Percentiles rank a stretch among this genome's conserved stretches.
These are phyloP conservation scores for Philopotamus ludificatus DNA, from an alignment of 1,140 invertebrate genomes.

Conservation along the genomic window DNA sequence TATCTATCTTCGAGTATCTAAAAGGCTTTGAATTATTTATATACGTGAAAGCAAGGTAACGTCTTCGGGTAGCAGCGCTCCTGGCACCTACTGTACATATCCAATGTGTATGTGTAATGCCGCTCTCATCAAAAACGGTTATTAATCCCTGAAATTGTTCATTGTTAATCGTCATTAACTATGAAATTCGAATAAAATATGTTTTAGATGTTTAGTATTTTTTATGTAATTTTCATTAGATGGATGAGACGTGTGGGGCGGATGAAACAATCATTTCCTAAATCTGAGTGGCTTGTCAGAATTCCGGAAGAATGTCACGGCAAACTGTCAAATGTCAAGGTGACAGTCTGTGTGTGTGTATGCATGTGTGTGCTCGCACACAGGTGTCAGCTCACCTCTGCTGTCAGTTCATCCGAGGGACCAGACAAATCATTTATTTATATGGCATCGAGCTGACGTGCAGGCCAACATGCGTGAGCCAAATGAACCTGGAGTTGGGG, in stretches of 20 bases:
- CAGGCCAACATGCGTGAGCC: background rate
- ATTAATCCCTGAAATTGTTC: too few relatives aligned
- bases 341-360: background rate
- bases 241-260: background rate
- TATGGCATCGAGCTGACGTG: background rate
- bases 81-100: too few relatives aligned
- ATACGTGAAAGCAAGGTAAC: constrained; percentile 26
- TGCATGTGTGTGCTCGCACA: background rate
- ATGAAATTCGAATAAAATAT: too few relatives aligned
- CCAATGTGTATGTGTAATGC: too few relatives aligned
- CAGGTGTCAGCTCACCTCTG: background rate
- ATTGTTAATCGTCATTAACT: too few relatives aligned
- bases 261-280: background rate
- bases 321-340: background rate
- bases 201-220: too few relatives aligned
- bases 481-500: too few relatives aligned
- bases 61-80: constrained; percentile 20
- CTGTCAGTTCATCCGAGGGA: background rate
- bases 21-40: constrained; percentile 38
- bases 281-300: background rate
- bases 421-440: background rate
- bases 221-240: background rate
- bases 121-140: too few relatives aligned
- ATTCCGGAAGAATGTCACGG: background rate
- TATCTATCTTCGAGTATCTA: constrained; percentile 27